Evolutionary conservation across 2,113 vertebrate species (phyloP), one percentile per base, ranked within the genome.

Genomic region (Lichenostomus cassidix): DNA sequence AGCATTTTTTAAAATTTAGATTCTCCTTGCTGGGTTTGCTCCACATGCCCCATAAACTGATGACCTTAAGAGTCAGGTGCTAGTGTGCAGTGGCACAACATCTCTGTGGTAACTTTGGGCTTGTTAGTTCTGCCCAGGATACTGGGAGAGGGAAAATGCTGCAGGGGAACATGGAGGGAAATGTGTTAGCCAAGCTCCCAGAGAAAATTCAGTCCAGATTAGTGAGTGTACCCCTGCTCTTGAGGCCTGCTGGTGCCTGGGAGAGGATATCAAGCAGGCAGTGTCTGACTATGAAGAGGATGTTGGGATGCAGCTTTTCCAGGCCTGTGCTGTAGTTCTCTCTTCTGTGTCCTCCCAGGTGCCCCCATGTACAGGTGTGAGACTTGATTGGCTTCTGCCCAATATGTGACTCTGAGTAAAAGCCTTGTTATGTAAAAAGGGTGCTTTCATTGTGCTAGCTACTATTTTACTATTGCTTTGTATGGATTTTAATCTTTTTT

Each of bases 21-120:
- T 92, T 78, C 17, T 94, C 15, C 29, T 80, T 85, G 28, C 59
- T 92, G 46, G 11, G 16, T 65, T 93, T 92, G 33, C 10, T 92
- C 5, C 10, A 10, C 27, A 16, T 7, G 5, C 31, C 20, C 15
- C 11, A 28, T 64, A 27, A 83, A 41, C 8, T 37, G 53, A 27
- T 46, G 53, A 33, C 5, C 49, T 7, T 52, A 33, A 21, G 67
- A 74, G 31, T 76, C 69, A 67, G 42, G 39, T 53, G 14, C 21
- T 37, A 44, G 28, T 12, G 52, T 50, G 47, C 58, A 42, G 9
- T 60, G 39, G 39, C 60, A 82, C 44, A 74, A 8, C 28, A 46
- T 21, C n/a, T n/a, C 53, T 53, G 39, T 67, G 77, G 33, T 42
- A 42, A 8, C 9, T 24, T 27, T 17, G 31, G 25, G 25, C 39